Conservation (phyloP, 1,140 invertebrate genomes). For the Latrodectus geometricus region DNA sequence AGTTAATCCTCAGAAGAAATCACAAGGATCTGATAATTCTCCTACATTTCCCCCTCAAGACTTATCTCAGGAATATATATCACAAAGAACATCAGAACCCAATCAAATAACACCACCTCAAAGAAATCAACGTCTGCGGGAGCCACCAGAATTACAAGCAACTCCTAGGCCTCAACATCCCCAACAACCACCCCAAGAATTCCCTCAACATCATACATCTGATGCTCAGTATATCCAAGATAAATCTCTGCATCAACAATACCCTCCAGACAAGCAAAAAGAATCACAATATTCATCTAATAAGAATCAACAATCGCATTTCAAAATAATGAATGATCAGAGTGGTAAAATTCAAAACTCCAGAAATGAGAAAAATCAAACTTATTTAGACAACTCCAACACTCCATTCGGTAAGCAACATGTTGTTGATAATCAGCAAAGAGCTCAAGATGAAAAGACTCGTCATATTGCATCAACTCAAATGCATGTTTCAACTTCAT, state of each 20-base stretch:
- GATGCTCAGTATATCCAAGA: background rate
- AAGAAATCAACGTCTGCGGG: slow-evolving; percentile 37
- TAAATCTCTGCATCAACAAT: background rate
- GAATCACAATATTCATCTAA: background rate
- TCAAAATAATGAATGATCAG: background rate
- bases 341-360: background rate
- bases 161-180: slow-evolving; percentile 40
- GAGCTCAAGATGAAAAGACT: background rate
- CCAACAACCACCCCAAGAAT: slow-evolving; percentile 22
- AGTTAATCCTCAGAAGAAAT: slow-evolving; percentile 16
- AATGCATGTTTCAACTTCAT: background rate
- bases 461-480: background rate
- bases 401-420: background rate
- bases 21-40: background rate
- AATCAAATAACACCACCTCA: slow-evolving; percentile 22
- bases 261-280: slow-evolving; percentile 11
- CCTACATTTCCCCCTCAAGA: background rate
- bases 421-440: background rate
- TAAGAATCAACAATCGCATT: background rate
- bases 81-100: background rate
- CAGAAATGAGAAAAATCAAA: background rate
- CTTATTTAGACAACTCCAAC: background rate
- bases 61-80: slow-evolving; percentile 16
- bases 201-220: background rate
- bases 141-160: slow-evolving; percentile 43